Conservation (phyloP, 2,888 invertebrate genomes). For the Harmothoe impar region DNA sequence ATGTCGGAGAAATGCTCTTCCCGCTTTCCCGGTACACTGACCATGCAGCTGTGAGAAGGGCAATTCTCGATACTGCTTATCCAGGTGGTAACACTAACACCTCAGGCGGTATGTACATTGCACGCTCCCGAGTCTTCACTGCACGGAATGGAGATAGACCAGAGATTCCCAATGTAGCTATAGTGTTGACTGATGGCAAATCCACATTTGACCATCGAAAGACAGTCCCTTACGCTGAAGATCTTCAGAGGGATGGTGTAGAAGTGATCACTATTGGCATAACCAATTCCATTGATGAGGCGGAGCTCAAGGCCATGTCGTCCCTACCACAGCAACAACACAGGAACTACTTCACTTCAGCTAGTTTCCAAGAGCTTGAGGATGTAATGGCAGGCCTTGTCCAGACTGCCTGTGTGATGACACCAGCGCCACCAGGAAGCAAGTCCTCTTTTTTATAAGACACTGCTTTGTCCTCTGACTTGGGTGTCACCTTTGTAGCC, state of each 20-base stretch:
- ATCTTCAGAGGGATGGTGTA: slow-evolving; percentile 32
- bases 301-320: slow-evolving; percentile 57
- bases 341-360: slow-evolving; percentile 53
- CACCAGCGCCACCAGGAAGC: neutral
- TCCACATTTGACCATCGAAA: slow-evolving; percentile 54
- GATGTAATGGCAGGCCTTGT: neutral
- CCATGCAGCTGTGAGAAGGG: neutral
- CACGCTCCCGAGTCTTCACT: slow-evolving; percentile 18
- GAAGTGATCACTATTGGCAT: slow-evolving; percentile 57
- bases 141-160: slow-evolving; percentile 53
- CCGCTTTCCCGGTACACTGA: neutral
- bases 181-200: slow-evolving; percentile 63
- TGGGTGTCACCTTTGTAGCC: no score
- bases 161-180: slow-evolving; percentile 53
- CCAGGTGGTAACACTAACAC: slow-evolving; percentile 44
- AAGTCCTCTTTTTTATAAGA: neutral
- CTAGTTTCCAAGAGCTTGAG: slow-evolving; percentile 53
- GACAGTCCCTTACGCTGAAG: slow-evolving; percentile 61
- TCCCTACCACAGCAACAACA: slow-evolving; percentile 54
- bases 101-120: slow-evolving; percentile 33
- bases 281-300: slow-evolving; percentile 53
- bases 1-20: slow-evolving; percentile 3
- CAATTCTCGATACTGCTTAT: neutral
- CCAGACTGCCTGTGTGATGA: neutral
- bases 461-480: no score